A percentile compares a stretch with the other conserved stretches of the same genome.
phyloP scores from a whole-genome alignment of 2,113 vertebrate genomes.

The Apteryx owenii region DNA sequence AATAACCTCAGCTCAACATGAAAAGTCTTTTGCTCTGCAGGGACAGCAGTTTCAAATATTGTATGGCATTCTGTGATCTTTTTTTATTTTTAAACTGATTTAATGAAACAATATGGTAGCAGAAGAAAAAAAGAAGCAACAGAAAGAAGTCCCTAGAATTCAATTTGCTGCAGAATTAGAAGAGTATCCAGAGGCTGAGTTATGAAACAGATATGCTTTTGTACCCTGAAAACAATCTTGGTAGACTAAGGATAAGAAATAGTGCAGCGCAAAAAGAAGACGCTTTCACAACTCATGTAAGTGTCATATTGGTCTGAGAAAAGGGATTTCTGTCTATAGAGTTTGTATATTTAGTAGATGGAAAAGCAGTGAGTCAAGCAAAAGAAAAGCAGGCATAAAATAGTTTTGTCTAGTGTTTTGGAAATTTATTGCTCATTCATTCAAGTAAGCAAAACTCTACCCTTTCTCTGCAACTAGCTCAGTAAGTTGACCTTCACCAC shows the following conservation, averaged over 20 bases:
- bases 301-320: background rate
- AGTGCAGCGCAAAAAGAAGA: rapidly evolving
- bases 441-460: background rate
- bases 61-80: background rate
- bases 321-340: background rate
- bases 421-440: background rate
- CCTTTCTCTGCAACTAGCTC: background rate
- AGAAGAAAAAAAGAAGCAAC: background rate
- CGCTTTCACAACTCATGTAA: background rate
- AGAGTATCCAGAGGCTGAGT: background rate
- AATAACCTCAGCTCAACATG: background rate
- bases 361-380: background rate
- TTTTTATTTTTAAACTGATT: background rate
- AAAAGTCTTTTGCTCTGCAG: background rate
- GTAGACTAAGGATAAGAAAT: background rate
- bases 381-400: background rate
- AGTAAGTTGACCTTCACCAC: slow-evolving; percentile 57
- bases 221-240: background rate
- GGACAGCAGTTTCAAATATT: background rate
- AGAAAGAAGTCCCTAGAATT: background rate
- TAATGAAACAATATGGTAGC: background rate
- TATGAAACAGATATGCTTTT: background rate
- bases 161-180: background rate
- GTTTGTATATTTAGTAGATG: background rate
- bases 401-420: background rate